Evolutionary conservation across 2,113 vertebrate genomes (phyloP).

Genomic region (Heliornis fulica): DNA sequence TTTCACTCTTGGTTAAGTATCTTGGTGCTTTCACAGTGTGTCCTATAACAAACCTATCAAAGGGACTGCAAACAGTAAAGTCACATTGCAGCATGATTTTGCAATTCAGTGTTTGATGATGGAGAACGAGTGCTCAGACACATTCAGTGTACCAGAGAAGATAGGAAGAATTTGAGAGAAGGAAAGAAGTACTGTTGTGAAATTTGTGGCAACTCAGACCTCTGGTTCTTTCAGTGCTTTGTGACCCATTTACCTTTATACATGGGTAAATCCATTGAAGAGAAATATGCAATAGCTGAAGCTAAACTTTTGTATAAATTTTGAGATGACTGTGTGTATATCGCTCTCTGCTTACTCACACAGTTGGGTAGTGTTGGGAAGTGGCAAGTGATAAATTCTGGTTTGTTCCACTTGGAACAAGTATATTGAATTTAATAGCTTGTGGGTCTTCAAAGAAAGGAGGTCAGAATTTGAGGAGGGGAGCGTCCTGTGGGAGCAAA

Average conservation of each 20-base stretch:
- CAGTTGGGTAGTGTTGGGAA: neutral
- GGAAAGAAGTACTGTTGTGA: neutral
- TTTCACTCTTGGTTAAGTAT: neutral
- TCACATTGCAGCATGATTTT: neutral
- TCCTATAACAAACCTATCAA: neutral
- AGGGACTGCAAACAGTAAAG: neutral
- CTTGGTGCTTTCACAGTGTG: neutral
- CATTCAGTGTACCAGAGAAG: neutral
- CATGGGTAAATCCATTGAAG: neutral
- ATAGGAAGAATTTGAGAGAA: neutral
- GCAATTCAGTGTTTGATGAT: neutral
- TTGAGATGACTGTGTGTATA: neutral
- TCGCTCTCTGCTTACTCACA: neutral
- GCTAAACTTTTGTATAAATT: neutral
- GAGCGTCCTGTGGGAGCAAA: neutral
- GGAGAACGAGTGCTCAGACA: neutral
- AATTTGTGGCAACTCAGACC: neutral
- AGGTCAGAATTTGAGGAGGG: neutral
- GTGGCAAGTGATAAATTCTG: neutral
- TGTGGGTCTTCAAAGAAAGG: neutral
- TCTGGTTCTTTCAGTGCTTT: neutral
- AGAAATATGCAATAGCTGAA: neutral
- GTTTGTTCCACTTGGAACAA: neutral
- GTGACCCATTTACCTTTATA: neutral
- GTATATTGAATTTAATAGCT: neutral